Conservation (phyloP, 2,888 invertebrate species). For the Aphodius granarius region DNA sequence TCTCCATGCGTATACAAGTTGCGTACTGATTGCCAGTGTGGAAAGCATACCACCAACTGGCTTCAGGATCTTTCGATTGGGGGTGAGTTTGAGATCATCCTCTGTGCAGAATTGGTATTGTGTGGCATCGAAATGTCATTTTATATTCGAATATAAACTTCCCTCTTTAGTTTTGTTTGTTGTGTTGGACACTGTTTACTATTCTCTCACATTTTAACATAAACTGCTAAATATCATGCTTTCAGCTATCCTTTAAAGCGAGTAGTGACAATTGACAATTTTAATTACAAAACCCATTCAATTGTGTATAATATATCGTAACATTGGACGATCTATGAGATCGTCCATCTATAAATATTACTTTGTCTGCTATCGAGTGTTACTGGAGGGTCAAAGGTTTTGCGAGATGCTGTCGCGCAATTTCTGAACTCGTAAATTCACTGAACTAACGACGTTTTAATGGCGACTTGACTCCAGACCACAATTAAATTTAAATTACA, state of each 20-base stretch:
- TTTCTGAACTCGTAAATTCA: slow-evolving; percentile 1
- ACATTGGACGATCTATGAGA: not conserved
- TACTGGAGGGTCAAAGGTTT: slow-evolving; percentile 5
- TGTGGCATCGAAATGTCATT: not conserved
- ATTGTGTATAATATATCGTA: not conserved
- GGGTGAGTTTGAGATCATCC: not conserved
- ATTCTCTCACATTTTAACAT: no score
- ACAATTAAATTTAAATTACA: slow-evolving; percentile 15
- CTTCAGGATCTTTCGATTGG: no score
- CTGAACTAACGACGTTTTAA: slow-evolving; percentile 13
- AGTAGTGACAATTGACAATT: no score
- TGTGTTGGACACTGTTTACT: no score
- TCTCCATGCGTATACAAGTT: not conserved
- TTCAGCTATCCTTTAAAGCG: no score
- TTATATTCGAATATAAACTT: not conserved
- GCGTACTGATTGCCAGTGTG: not conserved
- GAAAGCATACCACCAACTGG: no score
- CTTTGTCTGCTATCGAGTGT: not conserved
- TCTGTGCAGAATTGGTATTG: not conserved
- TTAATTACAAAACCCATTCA: no score
- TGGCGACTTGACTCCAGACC: slow-evolving; percentile 15
- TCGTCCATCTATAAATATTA: not conserved
- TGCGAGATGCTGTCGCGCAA: slow-evolving; percentile 7
- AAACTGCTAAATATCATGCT: no score
- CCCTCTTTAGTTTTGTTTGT: no score